Percentiles rank a stretch among this genome's conserved stretches.
Conservation (phyloP, 1,140 invertebrate genomes). For the Megalonaias nervosa region DNA sequence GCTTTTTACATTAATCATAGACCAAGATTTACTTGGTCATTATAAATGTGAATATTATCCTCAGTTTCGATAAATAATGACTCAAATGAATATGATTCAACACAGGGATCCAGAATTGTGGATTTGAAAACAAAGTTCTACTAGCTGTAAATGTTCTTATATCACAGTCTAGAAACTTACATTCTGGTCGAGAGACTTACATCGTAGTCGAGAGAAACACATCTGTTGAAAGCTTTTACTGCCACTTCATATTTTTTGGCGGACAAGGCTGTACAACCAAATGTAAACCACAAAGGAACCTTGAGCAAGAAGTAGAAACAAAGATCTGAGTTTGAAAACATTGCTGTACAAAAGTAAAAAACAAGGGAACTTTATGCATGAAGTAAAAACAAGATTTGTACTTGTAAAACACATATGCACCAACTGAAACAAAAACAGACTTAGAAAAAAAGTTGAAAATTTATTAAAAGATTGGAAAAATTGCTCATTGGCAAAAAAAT, state of each 20-base stretch:
- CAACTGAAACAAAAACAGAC: too few species aligned
- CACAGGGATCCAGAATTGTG: background rate
- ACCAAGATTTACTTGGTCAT: too few species aligned
- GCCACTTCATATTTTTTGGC: slow-evolving; percentile 87
- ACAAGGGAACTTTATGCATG: slow-evolving; percentile 75
- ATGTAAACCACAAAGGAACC: slow-evolving; percentile 83
- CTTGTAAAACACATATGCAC: too few species aligned
- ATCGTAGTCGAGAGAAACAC: slow-evolving; percentile 88
- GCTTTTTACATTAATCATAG: too few species aligned
- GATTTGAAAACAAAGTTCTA: background rate
- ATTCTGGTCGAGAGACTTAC: slow-evolving; percentile 66
- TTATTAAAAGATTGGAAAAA: too few species aligned
- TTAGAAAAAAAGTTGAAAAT: too few species aligned
- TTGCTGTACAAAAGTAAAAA: slow-evolving; percentile 89
- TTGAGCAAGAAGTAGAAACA: slow-evolving; percentile 23
- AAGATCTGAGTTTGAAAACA: slow-evolving; percentile 76
- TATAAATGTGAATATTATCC: too few species aligned
- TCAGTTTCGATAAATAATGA: too few species aligned
- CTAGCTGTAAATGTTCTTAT: background rate
- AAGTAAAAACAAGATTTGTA: too few species aligned
- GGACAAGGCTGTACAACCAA: slow-evolving; percentile 88
- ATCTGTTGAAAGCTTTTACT: slow-evolving; percentile 87
- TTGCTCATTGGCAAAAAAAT: too few species aligned
- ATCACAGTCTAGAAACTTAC: background rate
- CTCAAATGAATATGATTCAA: too few species aligned